Conservation (phyloP, 1,140 invertebrate genomes). For the Neodiprion fabricii region DNA sequence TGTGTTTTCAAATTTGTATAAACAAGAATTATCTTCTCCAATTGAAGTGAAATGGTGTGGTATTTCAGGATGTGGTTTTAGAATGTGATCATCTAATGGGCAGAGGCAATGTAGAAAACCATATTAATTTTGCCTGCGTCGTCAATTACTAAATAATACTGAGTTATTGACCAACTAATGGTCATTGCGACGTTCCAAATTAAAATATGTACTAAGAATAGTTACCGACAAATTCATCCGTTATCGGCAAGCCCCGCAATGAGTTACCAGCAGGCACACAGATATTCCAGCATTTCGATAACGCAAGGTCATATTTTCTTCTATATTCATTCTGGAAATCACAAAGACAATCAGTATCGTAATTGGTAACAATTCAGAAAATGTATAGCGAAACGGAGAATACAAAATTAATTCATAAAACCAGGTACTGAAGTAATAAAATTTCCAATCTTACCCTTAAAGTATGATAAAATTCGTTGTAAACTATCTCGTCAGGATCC, state of each 20-base stretch:
- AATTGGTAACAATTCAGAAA: not conserved
- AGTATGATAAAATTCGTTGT: constrained; percentile 36
- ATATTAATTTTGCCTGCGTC: not conserved
- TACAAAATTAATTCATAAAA: constrained; percentile 10
- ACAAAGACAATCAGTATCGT: not conserved
- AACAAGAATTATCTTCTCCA: constrained; percentile 18
- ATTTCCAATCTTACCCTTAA: constrained; percentile 28
- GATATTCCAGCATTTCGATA: constrained; percentile 39
- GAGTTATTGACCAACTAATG: not conserved
- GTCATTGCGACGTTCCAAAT: constrained; percentile 10
- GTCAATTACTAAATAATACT: not conserved
- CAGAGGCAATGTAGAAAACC: constrained; percentile 14
- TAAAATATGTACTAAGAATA: constrained; percentile 1
- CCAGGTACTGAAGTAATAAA: constrained; percentile 7
- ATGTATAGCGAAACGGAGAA: constrained; percentile 2
- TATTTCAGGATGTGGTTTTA: constrained; percentile 24
- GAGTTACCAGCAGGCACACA: constrained; percentile 33
- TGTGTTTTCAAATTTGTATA: constrained; percentile 29
- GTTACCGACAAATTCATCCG: constrained; percentile 38
- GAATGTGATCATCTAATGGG: constrained; percentile 36
- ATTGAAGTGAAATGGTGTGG: constrained; percentile 29
- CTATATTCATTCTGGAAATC: constrained; percentile 34
- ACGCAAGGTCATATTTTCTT: constrained; percentile 34
- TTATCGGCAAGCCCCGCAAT: constrained; percentile 31
- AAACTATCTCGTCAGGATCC: constrained; percentile 35